These are phyloP conservation scores for Acromyrmex echinatior DNA, from an alignment of 1,140 invertebrate species.

Conservation along the genomic window DNA sequence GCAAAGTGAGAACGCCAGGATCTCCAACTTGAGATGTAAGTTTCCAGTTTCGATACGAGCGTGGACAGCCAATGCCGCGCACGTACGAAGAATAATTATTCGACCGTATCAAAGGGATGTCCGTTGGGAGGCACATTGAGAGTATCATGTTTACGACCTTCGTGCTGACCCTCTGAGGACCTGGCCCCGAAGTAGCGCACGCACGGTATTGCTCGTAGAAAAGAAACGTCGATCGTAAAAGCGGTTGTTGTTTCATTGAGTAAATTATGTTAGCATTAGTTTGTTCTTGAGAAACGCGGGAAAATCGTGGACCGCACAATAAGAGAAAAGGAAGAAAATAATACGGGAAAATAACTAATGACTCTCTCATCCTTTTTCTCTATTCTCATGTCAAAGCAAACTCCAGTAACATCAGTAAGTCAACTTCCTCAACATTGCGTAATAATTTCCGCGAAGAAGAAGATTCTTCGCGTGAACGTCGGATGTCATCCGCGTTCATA, in stretches of 20 bases:
- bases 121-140: constrained; percentile 11
- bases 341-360: constrained; percentile 30
- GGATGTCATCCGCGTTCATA: background rate
- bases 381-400: background rate
- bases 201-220: constrained; percentile 7
- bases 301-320: constrained; percentile 9
- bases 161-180: background rate
- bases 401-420: background rate
- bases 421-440: constrained; percentile 25
- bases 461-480: background rate
- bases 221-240: constrained; percentile 44
- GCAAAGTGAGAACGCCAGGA: constrained; percentile 16
- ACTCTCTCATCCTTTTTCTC: background rate
- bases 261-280: constrained; percentile 19
- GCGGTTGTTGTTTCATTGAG: background rate
- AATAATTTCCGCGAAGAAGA: constrained; percentile 36
- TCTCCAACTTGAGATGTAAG: background rate
- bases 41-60: constrained; percentile 8
- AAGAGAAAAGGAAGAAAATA: constrained; percentile 6
- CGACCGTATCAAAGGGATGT: constrained; percentile 25
- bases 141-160: constrained; percentile 43
- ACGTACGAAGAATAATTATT: constrained; percentile 50
- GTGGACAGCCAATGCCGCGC: background rate
- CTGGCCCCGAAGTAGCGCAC: background rate
- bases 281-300: background rate